These are phyloP conservation scores for Cephus sareptanus DNA, from an alignment of 2,888 invertebrate genomes.

Conservation along the genomic window DNA sequence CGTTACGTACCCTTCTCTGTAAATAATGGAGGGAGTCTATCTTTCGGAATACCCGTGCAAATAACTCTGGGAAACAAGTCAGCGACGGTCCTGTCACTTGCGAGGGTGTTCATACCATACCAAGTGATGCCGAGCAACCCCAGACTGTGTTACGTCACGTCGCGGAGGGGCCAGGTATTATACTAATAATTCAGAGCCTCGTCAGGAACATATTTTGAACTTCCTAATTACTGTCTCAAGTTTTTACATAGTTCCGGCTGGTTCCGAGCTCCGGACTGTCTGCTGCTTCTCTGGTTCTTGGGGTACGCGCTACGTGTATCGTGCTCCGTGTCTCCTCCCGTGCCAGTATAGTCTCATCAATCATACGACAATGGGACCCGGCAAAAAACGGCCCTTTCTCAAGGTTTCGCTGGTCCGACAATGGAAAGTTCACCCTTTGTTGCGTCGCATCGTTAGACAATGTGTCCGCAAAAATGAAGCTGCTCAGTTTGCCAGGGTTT, in stretches of 20 bases:
- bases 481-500: not conserved
- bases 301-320: not conserved
- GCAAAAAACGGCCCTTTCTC: slow-evolving; percentile 24
- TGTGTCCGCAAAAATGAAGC: slow-evolving; percentile 22
- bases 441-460: slow-evolving; percentile 47
- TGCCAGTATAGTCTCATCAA: slow-evolving; percentile 35
- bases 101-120: not conserved
- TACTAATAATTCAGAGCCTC: slow-evolving; percentile 2
- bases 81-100: not conserved
- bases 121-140: not conserved
- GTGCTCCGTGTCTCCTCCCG: slow-evolving; percentile 6
- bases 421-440: slow-evolving; percentile 60
- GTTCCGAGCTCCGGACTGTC: not conserved
- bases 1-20: not conserved
- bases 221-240: slow-evolving; percentile 19
- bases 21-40: slow-evolving; percentile 7
- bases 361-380: slow-evolving; percentile 37
- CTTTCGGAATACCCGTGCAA: slow-evolving; percentile 1
- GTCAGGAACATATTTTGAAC: slow-evolving; percentile 14
- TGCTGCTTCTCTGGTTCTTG: not conserved
- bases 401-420: slow-evolving; percentile 33
- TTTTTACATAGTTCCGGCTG: slow-evolving; percentile 17
- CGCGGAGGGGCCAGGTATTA: not conserved
- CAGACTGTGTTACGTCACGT: not conserved
- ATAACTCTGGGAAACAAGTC: not conserved